Base-by-base conservation (phyloP, 2,113 vertebrate species). In the Speoplatyrhinus poulsoni region DNA sequence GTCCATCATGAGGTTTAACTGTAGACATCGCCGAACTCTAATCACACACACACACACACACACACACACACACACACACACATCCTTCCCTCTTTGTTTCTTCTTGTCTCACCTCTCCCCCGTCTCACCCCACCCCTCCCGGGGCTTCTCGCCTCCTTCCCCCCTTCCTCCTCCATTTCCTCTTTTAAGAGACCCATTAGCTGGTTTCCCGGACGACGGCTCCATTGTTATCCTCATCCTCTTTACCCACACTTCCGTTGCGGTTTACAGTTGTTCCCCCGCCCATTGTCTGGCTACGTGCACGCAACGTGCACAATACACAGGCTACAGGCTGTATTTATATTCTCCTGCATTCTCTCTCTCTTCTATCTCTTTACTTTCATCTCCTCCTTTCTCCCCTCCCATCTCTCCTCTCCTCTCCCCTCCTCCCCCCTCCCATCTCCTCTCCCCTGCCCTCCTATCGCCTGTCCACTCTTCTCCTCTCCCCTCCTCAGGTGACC, bases 401-500 rank as follows among this genome's bases (percentile, higher is more conserved):
- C 19, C 19, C 19, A 1, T 19, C 19, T 26, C 19, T 26, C 19
- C 26, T 8, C 1, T 62, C 2, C 15, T 47, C 33, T 47, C 3
- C 62, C 1, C 33, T 49, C 32, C n/a, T n/a, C 15, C 19, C 63
- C 5, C 13, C 16, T 26, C 2, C 6, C 11, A 56, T 12, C 47
- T 15, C 17, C 2, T 41, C 9, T 53, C n/a, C 13, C 33, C 1
- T 49, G 0, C 70, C 13, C 54, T 77, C 16, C 52, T 19, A 19
- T 19, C 19, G 19, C 19, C 19, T 19, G 2, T 19, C 19, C 19
- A 19, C 33, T 76, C 85, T 62, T 82, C 81, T 82, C 66, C 83
- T 63, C 85, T 17, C 54, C 54, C 10, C 36, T 33, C 46, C 15
- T 62, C 61, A 89, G 87, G 84, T 86, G 76, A 77, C 81, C 10